Evolutionary conservation across 2,797 vertebrate species (phyloP).

Genomic region (Falco rusticolus): DNA sequence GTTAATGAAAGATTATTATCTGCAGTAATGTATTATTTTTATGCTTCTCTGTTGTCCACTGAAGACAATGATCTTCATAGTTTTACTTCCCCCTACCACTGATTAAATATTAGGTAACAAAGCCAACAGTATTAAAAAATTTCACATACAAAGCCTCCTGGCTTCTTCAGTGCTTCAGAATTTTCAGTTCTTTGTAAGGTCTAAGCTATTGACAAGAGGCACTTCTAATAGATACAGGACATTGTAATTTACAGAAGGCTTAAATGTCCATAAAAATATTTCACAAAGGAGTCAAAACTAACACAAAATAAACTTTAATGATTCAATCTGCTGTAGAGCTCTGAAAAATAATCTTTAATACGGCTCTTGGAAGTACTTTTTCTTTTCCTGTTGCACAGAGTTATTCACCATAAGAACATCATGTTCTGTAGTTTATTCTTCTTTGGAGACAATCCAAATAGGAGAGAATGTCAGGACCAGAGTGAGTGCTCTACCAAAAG

Average conservation of each 20-base stretch:
- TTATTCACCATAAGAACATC: not conserved
- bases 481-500: not conserved
- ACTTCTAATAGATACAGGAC: not conserved
- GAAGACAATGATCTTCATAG: not conserved
- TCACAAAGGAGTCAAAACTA: constrained; percentile 17
- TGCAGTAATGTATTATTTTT: not conserved
- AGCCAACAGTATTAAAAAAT: not conserved
- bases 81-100: not conserved
- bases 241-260: not conserved
- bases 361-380: not conserved
- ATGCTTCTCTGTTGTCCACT: not conserved
- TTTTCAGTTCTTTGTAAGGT: not conserved
- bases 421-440: not conserved
- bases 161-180: not conserved
- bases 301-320: not conserved
- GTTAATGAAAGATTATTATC: not conserved
- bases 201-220: not conserved
- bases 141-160: not conserved
- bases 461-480: not conserved
- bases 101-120: not conserved
- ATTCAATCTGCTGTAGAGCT: not conserved
- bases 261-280: not conserved
- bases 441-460: constrained; percentile 15
- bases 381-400: not conserved
- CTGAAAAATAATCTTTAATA: not conserved